Conservation (phyloP, 2,113 vertebrate genomes). For the Rhadina sibilatrix region DNA sequence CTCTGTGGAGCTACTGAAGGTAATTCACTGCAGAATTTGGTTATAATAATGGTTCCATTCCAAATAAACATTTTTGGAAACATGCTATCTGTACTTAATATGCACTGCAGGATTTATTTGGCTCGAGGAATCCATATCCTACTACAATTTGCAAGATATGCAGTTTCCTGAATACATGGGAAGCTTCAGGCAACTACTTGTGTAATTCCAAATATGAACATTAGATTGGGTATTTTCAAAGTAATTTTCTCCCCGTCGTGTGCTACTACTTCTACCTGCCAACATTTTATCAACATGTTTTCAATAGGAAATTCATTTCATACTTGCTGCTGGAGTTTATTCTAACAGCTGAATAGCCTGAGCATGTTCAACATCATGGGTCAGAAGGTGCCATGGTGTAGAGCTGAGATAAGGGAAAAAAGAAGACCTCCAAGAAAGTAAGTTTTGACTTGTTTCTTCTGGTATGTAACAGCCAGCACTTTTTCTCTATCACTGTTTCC, state of each 20-base stretch:
- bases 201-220: conserved; percentile 57
- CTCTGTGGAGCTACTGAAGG: neutral
- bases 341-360: conserved; percentile 32
- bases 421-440: conserved; percentile 29
- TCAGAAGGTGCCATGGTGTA: conserved; percentile 52
- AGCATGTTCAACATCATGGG: conserved; percentile 49
- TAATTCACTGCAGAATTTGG: neutral
- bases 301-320: conserved; percentile 68
- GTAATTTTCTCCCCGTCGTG: conserved; percentile 28
- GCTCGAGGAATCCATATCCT: conserved; percentile 14
- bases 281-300: conserved; percentile 66
- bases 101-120: neutral
- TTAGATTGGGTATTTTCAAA: conserved; percentile 62
- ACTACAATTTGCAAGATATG: conserved; percentile 30
- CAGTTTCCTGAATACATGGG: conserved; percentile 48
- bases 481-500: conserved; percentile 30
- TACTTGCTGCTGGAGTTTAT: conserved; percentile 56
- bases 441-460: conserved; percentile 44
- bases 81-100: neutral
- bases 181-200: conserved; percentile 35
- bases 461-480: neutral
- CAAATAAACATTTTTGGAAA: neutral
- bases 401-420: conserved; percentile 58
- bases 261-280: conserved; percentile 45
- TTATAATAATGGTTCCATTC: neutral